Conservation (phyloP, 2,113 vertebrate species). For the Campylorhamphus procurvoides region DNA sequence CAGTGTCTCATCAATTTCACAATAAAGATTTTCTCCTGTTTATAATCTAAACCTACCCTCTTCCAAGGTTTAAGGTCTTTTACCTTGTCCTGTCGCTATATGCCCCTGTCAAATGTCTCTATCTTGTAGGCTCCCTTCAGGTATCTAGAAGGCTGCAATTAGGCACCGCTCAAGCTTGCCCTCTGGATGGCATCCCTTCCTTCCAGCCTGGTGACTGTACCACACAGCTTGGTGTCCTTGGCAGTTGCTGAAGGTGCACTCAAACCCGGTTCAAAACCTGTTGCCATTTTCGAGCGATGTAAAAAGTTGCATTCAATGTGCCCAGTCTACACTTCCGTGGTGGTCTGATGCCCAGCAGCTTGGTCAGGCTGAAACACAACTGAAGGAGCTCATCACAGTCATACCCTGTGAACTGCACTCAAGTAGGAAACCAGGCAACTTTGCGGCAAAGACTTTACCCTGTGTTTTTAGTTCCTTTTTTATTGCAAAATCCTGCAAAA, state of each 20-base stretch:
- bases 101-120: background rate
- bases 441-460: background rate
- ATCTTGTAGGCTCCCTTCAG: background rate
- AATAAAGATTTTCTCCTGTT: background rate
- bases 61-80: background rate
- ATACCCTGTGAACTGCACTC: fast-evolving
- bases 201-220: background rate
- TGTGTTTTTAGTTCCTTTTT: background rate
- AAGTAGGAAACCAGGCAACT: background rate
- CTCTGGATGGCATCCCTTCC: background rate
- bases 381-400: background rate
- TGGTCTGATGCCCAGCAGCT: fast-evolving
- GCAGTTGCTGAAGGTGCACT: background rate
- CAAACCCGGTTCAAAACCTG: background rate
- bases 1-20: background rate
- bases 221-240: background rate
- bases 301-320: background rate
- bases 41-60: background rate
- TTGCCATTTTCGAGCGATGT: background rate
- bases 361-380: background rate
- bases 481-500: background rate
- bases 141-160: background rate
- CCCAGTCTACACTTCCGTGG: fast-evolving
- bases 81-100: background rate
- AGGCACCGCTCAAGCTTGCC: no score